These are phyloP conservation scores for Leuctra nigra DNA, from an alignment of 2,888 invertebrate genomes.

Conservation along the genomic window DNA sequence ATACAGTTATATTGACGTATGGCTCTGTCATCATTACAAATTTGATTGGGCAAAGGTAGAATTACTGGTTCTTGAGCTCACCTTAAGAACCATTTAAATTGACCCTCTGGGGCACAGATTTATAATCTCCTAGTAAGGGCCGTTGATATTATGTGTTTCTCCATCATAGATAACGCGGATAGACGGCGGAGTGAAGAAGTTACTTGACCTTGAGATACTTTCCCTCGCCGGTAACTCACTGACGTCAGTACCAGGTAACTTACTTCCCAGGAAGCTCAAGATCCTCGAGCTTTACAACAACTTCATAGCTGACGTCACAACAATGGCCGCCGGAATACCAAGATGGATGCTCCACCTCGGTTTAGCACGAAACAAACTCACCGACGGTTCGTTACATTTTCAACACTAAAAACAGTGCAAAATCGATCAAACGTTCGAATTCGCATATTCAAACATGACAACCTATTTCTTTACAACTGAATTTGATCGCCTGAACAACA, in stretches of 20 bases:
- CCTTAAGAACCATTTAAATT: too few relatives aligned
- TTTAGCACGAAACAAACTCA: constrained; percentile 44
- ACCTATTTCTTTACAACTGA: too few relatives aligned
- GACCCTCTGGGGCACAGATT: too few relatives aligned
- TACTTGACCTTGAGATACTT: constrained; percentile 41
- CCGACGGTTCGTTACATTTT: constrained; percentile 38
- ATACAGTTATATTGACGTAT: too few relatives aligned
- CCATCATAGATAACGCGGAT: constrained; percentile 44
- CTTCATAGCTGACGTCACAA: constrained; percentile 38
- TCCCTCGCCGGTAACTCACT: constrained; percentile 44
- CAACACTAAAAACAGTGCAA: too few relatives aligned
- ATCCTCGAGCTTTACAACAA: constrained; percentile 47
- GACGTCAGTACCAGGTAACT: constrained; percentile 36
- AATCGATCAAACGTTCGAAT: too few relatives aligned
- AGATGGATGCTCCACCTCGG: constrained; percentile 45
- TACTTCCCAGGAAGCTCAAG: constrained; percentile 41
- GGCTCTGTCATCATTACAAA: too few relatives aligned
- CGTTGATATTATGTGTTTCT: not conserved
- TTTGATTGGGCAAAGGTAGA: too few relatives aligned
- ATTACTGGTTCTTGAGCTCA: too few relatives aligned
- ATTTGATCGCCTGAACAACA: too few relatives aligned
- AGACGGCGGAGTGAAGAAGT: constrained; percentile 40
- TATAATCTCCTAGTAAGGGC: not conserved
- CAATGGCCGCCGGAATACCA: constrained; percentile 40
- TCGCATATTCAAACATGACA: too few relatives aligned